A percentile compares a stretch with the other conserved stretches of the same genome.
phyloP scores from a whole-genome alignment of 2,888 invertebrate genomes.

The Pseudoips prasinana region DNA sequence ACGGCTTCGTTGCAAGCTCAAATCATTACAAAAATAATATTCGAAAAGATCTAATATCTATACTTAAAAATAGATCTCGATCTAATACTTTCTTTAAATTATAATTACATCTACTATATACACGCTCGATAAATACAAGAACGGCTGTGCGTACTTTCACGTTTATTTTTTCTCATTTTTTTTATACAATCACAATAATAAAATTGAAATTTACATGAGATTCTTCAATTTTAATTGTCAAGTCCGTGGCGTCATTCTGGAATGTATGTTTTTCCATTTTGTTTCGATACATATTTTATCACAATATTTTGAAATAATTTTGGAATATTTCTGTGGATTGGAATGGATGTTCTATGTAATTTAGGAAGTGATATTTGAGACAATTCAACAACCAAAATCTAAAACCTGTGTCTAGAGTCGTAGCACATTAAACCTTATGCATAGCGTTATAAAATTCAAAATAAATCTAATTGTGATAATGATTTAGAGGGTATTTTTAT shows the following conservation, averaged over 20 bases:
- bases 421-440: no score
- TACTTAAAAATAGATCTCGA: conserved; percentile 63
- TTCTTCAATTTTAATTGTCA: conserved; percentile 48
- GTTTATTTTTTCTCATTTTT: conserved; percentile 8
- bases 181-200: conserved; percentile 20
- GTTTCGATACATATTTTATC: conserved; percentile 3
- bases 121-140: conserved; percentile 47
- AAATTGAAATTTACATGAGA: conserved; percentile 45
- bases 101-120: conserved; percentile 62
- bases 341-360: conserved; percentile 39
- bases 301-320: conserved; percentile 8
- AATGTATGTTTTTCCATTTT: conserved; percentile 43
- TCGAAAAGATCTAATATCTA: conserved; percentile 52
- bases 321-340: conserved; percentile 14
- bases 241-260: conserved; percentile 41
- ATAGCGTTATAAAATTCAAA: no score
- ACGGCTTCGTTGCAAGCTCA: conserved; percentile 76
- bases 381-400: no score
- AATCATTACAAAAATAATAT: conserved; percentile 68
- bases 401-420: conserved; percentile 2
- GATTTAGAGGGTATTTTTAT: no score
- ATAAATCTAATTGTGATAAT: no score
- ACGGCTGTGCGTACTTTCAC: conserved; percentile 32
- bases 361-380: no score
- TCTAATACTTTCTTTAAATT: conserved; percentile 62